These are phyloP conservation scores for Agonopterix subpropinquella DNA, from an alignment of 2,888 invertebrate species.

Conservation along the genomic window DNA sequence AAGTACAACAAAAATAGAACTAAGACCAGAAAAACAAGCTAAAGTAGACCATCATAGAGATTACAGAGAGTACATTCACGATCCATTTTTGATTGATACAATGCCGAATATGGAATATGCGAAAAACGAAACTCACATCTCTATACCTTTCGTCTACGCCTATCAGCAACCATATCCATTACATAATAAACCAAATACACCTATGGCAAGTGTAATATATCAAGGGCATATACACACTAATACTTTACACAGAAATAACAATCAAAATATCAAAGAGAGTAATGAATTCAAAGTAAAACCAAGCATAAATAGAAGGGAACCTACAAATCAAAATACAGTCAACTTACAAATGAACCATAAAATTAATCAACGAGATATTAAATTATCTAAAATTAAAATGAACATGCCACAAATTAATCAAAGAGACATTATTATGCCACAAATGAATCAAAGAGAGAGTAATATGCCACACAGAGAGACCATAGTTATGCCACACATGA, in stretches of 20 bases:
- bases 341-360: too few species aligned
- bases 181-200: slow-evolving; percentile 12
- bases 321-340: too few species aligned
- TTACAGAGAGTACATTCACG: not conserved
- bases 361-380: too few species aligned
- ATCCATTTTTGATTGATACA: slow-evolving; percentile 5
- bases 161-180: slow-evolving; percentile 26
- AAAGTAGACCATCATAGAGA: not conserved
- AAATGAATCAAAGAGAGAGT: not conserved
- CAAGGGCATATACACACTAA: slow-evolving; percentile 38
- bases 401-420: not conserved
- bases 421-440: not conserved
- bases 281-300: not conserved
- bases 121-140: slow-evolving; percentile 20
- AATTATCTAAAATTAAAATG: not conserved
- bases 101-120: slow-evolving; percentile 8
- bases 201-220: slow-evolving; percentile 30
- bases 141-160: slow-evolving; percentile 39
- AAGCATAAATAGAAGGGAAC: not conserved
- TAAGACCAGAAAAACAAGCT: not conserved
- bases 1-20: not conserved
- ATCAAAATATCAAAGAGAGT: not conserved
- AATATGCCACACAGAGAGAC: too few species aligned
- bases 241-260: slow-evolving; percentile 2
- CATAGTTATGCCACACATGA: too few species aligned